Evolutionary conservation across 2,113 vertebrate species (phyloP).

Genomic region (Oncorhynchus mykiss): DNA sequence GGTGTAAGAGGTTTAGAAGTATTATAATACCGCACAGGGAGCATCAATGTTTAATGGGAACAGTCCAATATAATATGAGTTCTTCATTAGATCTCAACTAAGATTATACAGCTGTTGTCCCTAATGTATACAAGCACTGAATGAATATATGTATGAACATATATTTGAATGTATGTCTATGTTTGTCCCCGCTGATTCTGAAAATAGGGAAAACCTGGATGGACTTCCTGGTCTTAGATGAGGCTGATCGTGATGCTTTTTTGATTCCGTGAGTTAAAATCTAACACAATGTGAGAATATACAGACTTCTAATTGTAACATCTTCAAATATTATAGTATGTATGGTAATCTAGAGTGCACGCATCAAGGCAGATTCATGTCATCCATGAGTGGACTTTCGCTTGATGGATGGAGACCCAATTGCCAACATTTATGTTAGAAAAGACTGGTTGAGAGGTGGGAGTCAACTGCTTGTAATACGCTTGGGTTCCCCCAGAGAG

Average conservation of each 20-base stretch:
- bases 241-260: not conserved
- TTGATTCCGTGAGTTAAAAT: not conserved
- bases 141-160: too few species aligned
- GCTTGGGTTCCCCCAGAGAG: not conserved
- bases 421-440: conserved; percentile 15
- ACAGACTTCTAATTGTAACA: not conserved
- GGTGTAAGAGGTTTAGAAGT: not conserved
- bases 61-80: not conserved
- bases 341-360: not conserved
- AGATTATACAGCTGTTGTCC: not conserved
- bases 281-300: not conserved
- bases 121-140: too few species aligned
- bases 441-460: conserved; percentile 8
- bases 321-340: not conserved
- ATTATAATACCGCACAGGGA: conserved; percentile 11
- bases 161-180: too few species aligned
- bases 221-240: not conserved
- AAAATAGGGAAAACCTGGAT: not conserved
- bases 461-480: not conserved
- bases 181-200: conserved; percentile 1
- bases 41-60: conserved; percentile 3
- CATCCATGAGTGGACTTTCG: not conserved
- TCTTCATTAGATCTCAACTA: conserved; percentile 11
- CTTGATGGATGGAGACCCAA: conserved; percentile 1
- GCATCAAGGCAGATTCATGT: conserved; percentile 2